Evolutionary conservation across 2,113 vertebrate species (phyloP).

Genomic region (Brienomyrus brachyistius): DNA sequence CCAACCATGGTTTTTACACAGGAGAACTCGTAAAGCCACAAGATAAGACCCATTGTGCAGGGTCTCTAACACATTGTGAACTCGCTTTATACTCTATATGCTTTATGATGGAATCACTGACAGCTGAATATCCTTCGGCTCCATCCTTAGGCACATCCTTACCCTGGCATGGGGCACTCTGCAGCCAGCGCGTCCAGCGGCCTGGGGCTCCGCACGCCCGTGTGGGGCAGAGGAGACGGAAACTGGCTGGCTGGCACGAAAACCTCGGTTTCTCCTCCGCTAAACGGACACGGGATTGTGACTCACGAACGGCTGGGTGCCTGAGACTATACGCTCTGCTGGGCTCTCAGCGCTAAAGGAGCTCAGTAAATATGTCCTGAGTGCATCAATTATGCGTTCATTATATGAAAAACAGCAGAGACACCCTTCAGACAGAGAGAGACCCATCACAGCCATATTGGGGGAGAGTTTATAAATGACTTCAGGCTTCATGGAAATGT

Average conservation of each 20-base stretch:
- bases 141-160: neutral
- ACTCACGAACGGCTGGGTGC: neutral
- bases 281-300: neutral
- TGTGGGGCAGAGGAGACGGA: neutral
- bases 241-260: too few relatives aligned
- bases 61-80: neutral
- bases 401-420: neutral
- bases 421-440: neutral
- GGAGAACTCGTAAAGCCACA: neutral
- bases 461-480: neutral
- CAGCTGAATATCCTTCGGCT: neutral
- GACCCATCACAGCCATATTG: neutral
- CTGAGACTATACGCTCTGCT: neutral
- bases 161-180: neutral
- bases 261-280: neutral
- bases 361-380: neutral
- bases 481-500: neutral
- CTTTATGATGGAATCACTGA: neutral
- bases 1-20: neutral
- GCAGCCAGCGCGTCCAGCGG: neutral
- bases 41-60: neutral
- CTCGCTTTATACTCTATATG: neutral
- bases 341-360: neutral
- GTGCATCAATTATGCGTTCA: neutral
- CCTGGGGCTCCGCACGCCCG: neutral